Percentiles rank a stretch among this genome's conserved stretches.
Conservation (phyloP, 2,113 vertebrate species). For the Vicugna pacos region DNA sequence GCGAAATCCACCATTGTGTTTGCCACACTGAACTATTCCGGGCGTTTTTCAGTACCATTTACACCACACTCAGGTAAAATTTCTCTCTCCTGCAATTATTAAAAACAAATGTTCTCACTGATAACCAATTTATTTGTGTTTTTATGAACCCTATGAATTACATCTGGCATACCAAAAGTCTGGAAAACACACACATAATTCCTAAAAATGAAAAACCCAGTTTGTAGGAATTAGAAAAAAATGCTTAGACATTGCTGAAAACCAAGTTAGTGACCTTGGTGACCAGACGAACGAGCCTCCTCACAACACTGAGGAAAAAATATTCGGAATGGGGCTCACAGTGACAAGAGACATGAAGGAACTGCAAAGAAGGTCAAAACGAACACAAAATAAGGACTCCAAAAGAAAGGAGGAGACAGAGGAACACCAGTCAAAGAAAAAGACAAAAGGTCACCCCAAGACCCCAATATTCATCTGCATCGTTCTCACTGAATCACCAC, state of each 20-base stretch:
- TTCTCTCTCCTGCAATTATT: background rate
- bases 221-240: background rate
- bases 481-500: background rate
- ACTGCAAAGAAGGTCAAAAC: background rate
- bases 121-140: background rate
- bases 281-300: background rate
- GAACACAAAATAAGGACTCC: background rate
- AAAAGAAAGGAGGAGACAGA: background rate
- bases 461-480: background rate
- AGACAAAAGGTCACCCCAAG: background rate
- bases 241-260: background rate
- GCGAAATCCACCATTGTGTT: background rate
- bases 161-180: background rate
- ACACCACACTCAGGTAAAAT: background rate
- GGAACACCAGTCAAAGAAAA: background rate
- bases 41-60: background rate
- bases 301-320: background rate
- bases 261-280: background rate
- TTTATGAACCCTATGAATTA: background rate
- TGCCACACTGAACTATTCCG: background rate
- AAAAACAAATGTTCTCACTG: background rate
- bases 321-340: background rate
- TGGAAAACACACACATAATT: slow-evolving; percentile 8
- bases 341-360: background rate
- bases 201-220: background rate